Percentiles rank a stretch among this genome's conserved stretches.
Evolutionary conservation across 2,888 invertebrate species (phyloP).

Genomic region (Lithophane semibrunnea): DNA sequence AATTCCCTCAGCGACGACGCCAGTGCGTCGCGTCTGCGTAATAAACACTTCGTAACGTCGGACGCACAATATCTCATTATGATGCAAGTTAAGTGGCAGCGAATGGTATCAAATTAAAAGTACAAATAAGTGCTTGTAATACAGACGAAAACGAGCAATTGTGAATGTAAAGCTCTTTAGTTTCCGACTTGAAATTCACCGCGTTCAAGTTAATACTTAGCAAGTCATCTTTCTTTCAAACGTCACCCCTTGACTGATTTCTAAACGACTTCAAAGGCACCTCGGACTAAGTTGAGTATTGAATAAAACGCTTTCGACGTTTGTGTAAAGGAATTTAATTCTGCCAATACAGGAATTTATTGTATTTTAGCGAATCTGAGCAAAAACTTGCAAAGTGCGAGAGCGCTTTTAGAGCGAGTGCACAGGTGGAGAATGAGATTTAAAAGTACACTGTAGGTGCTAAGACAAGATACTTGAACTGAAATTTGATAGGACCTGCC

Average conservation of each 20-base stretch:
- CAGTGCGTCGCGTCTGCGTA: constrained; percentile 77
- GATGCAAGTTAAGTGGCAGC: constrained; percentile 73
- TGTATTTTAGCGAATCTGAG: constrained; percentile 29
- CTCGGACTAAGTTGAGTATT: constrained; percentile 53
- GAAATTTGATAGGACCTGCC: not conserved
- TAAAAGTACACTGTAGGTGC: not conserved
- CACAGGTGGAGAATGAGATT: not conserved
- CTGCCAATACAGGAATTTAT: constrained; percentile 35
- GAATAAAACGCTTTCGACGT: constrained; percentile 57
- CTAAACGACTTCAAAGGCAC: constrained; percentile 63
- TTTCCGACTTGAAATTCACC: constrained; percentile 50
- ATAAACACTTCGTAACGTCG: constrained; percentile 81
- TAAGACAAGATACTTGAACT: not conserved
- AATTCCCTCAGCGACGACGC: constrained; percentile 69
- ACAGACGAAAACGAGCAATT: constrained; percentile 41
- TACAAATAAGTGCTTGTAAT: constrained; percentile 45
- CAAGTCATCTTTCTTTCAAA: constrained; percentile 65
- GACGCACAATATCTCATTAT: constrained; percentile 75
- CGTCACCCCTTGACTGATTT: constrained; percentile 63
- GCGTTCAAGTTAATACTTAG: constrained; percentile 55
- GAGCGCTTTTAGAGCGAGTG: not conserved
- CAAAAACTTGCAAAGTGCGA: not conserved
- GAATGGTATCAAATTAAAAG: constrained; percentile 50
- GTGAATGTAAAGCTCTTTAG: constrained; percentile 52
- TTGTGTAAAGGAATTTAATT: constrained; percentile 41